Percentiles rank a stretch among this genome's conserved stretches.
Conservation (phyloP, 2,888 invertebrate species). For the Drosophila mimica region DNA sequence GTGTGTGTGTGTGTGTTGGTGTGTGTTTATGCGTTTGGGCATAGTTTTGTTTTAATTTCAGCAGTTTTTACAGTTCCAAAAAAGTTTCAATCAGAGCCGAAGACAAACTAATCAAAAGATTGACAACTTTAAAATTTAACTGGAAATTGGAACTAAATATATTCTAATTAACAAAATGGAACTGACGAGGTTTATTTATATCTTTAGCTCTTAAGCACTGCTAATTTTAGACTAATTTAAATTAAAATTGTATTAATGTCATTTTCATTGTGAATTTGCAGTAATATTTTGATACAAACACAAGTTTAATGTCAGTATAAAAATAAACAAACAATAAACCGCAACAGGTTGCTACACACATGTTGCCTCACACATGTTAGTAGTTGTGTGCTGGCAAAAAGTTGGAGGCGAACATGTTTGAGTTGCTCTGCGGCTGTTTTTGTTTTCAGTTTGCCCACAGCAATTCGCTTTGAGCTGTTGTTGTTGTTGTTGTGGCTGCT, state of each 20-base stretch:
- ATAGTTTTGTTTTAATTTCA: constrained; percentile 38
- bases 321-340: constrained; percentile 9
- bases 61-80: constrained; percentile 12
- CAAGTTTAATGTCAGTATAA: background rate
- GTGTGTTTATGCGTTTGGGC: background rate
- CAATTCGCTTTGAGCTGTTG: constrained; percentile 44
- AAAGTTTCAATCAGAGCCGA: background rate
- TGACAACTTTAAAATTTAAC: constrained; percentile 4
- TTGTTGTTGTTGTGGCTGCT: background rate
- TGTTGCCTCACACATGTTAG: constrained; percentile 29
- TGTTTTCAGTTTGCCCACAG: constrained; percentile 34
- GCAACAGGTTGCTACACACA: constrained; percentile 55
- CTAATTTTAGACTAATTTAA: background rate
- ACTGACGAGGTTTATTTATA: background rate
- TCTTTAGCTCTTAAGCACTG: background rate
- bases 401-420: constrained; percentile 31
- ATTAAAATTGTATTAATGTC: background rate
- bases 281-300: background rate
- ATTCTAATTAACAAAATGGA: background rate
- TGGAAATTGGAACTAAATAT: background rate
- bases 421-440: constrained; percentile 30
- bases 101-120: constrained; percentile 1
- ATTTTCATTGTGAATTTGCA: background rate
- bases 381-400: constrained; percentile 14
- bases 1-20: constrained; percentile 9